These are phyloP conservation scores for Netelia melanura DNA, from an alignment of 2,888 invertebrate species.

Conservation along the genomic window DNA sequence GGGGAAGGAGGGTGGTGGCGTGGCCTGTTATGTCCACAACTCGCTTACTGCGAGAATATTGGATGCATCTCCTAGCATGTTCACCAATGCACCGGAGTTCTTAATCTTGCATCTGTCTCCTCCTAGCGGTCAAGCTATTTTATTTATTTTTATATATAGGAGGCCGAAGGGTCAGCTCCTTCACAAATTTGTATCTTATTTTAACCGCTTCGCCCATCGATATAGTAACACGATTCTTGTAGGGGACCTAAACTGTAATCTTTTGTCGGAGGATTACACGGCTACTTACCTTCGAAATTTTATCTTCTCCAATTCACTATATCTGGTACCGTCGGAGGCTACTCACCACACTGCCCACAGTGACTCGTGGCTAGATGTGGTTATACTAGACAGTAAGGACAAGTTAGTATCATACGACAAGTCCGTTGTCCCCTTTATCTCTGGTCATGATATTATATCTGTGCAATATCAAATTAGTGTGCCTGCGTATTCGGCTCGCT, in stretches of 20 bases:
- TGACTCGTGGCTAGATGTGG: constrained; percentile 11
- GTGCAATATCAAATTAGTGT: neutral
- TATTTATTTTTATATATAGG: constrained; percentile 4
- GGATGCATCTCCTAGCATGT: neutral
- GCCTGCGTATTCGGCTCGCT: neutral
- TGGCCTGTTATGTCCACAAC: constrained; percentile 22
- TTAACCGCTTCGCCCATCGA: neutral
- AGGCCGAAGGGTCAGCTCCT: constrained; percentile 7
- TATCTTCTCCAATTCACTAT: neutral
- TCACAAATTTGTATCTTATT: neutral
- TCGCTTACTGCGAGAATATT: neutral
- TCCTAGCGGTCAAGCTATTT: neutral
- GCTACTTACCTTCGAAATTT: neutral
- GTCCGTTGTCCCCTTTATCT: neutral
- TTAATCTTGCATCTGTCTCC: neutral
- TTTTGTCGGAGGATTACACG: neutral
- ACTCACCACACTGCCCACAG: neutral
- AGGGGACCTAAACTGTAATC: neutral
- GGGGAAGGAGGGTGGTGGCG: constrained; percentile 25
- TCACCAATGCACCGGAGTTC: constrained; percentile 22
- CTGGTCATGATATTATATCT: constrained; percentile 28
- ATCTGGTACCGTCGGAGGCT: neutral
- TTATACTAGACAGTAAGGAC: neutral
- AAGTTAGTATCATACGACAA: neutral
- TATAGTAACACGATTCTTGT: neutral